These are phyloP conservation scores for Australoheros facetus DNA, from an alignment of 2,797 vertebrate genomes.

Conservation along the genomic window DNA sequence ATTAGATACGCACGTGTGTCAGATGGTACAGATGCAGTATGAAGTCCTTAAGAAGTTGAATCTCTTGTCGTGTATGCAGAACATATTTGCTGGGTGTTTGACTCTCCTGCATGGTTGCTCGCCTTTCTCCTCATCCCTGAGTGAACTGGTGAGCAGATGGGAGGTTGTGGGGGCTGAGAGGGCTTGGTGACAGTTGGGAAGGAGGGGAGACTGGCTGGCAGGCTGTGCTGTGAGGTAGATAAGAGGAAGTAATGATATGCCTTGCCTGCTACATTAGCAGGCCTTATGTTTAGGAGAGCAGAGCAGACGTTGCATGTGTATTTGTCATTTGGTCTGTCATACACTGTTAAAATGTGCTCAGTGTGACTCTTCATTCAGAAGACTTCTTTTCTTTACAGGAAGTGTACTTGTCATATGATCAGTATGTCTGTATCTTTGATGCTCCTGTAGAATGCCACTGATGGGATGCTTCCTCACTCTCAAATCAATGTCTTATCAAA, in stretches of 20 bases:
- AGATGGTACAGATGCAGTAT: constrained; percentile 10
- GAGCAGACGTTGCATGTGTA: constrained; percentile 51
- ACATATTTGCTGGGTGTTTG: constrained; percentile 24
- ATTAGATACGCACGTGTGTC: constrained; percentile 6
- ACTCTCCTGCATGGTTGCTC: constrained; percentile 24
- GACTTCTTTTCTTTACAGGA: constrained; percentile 14
- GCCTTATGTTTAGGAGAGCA: constrained; percentile 53
- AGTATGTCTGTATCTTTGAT: neutral
- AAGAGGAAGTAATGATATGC: constrained; percentile 47
- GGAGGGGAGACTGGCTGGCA: constrained; percentile 1
- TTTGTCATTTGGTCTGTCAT: constrained; percentile 52
- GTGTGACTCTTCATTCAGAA: constrained; percentile 11
- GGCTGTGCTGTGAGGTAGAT: constrained; percentile 14
- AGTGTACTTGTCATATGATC: neutral
- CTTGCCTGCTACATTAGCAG: constrained; percentile 54
- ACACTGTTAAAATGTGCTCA: constrained; percentile 31
- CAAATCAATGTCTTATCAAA: neutral
- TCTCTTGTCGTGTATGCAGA: neutral
- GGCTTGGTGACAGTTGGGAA: constrained; percentile 34
- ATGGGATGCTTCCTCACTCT: neutral
- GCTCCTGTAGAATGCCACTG: neutral
- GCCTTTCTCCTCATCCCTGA: constrained; percentile 27
- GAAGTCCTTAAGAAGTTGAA: neutral
- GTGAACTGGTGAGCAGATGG: constrained; percentile 69
- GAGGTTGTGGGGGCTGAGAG: constrained; percentile 48